Base-by-base conservation (phyloP, 2,113 vertebrate species). In the Eubucco bourcierii region DNA sequence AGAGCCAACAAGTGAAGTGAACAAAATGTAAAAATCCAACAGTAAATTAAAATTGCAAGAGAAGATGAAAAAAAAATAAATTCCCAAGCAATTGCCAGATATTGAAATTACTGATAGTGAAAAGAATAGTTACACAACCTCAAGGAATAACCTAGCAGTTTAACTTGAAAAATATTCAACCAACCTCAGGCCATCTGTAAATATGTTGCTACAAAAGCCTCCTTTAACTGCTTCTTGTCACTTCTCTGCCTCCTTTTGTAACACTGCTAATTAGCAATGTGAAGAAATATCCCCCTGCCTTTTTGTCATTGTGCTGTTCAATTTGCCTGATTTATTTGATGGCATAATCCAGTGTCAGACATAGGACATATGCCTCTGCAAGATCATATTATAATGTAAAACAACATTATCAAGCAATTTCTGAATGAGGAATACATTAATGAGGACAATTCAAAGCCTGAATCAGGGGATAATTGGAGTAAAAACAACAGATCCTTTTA, bases 1-100 rank as follows among this genome's bases (percentile, higher is more conserved):
- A 84, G 41, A 94, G 73, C 16, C 68, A 94, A 85, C 14, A 85
- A 90, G 91, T 85, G 34, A 55, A 90, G 64, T 60, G 28, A 89
- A 68, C 28, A 28, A 80, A 71, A 74, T 63, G 73, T 46, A 80
- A 59, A 82, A 65, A 80, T 78, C 4, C 68, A 81, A 64, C 56
- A 59, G 47, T 52, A 89, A 77, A 90, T 70, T 84, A 72, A 88
- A 95, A 91, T 7, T 34, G 52, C 27, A 68, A 70, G 25, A 86
- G 34, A 9, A 67, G 23, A 21, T 31, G 12, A 6, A 79, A 72
- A 87, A 71, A 77, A 71, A 39, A 39, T 39, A 71, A 39, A 39
- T 39, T 33, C 2, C 28, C 25, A 82, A 89, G 15, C 56, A 89
- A 71, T 58, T 77, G 39, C 23, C 21, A 74, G 80, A 90, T 71